Evolutionary conservation across 2,113 vertebrate species (phyloP), one percentile per base, ranked within the genome.

Genomic region (Onychostoma macrolepis): DNA sequence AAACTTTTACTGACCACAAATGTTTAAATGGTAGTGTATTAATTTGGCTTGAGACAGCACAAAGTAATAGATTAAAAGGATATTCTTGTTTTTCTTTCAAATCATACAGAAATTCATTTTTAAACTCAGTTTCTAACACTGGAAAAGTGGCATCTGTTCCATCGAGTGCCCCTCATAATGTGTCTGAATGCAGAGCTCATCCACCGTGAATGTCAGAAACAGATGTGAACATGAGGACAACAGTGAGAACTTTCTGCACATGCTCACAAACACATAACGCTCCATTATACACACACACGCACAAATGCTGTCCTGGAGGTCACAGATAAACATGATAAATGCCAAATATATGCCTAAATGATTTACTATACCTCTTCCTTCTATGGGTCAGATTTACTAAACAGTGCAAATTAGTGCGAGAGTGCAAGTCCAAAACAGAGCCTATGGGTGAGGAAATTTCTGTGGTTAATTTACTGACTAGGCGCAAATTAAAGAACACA

Each of bases 181-280:
- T 83, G 67, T 28, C 45, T 69, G 74, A 84, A 84, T 63, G n/a
- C 36, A 83, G 45, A 38, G 28, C 0, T 65, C 67, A 38, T 11
- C 38, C 53, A 26, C 13, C 28, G 4, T 58, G 87, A 78, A 50
- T 21, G 48, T 79, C 48, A 50, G 82, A 69, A 83, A 53, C 78
- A 87, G 85, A 80, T n/a, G 67, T 74, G 56, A 80, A 77, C 41
- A 58, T 8, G 3, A 26, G 88, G 61, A 86, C 71, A 86, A 86
- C 80, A 84, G 85, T 85, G 88, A 69, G 85, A 89, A 87, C 81
- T 76, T 89, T 83, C 76, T 87, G 82, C 67, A 74, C 26, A 38
- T 7, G n/a, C 26, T 15, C 80, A 67, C 81, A 58, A 43, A 30
- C 83, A 45, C 74, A 84, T 50, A 72, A 69, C 56, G 17, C 26